Evolutionary conservation across 2,888 invertebrate genomes (phyloP), one percentile per base, ranked within the genome.

Genomic region (Amiota mariae): DNA sequence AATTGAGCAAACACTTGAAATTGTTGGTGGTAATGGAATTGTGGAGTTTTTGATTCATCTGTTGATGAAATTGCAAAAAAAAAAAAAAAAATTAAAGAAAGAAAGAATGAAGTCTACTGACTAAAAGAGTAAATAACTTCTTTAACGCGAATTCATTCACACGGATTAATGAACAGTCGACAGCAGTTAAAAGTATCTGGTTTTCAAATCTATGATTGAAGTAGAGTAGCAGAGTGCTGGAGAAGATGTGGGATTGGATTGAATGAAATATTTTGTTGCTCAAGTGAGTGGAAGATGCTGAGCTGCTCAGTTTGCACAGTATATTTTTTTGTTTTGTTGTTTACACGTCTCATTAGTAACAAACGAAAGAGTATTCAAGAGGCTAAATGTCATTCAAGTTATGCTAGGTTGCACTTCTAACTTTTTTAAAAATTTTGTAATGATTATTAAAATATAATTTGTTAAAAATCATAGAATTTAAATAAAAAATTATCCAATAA

Each of bases 341-440:
- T 86, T 87, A 88, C 86, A 84, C 87, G 85, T 82, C 86, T 88
- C 87, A 87, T 88, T 88, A 88, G 86, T 82, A 80, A 81, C 88
- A 84, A 83, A 76, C 80, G 88, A 88, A 81, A 86, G 87, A 80
- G 76, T 86, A 81, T 77, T 87, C 80, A 85, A 88, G 87, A 85
- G 83, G 77, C 75, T 77, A 72, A 12, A 36, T 36, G 36, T 36
- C 36, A n/a, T 36, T 68, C 57, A 15, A 12, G 56, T 13, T 24
- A 36, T 66, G 49, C 15, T 15, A 54, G 54, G 13, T 36, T 68
- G 54, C 3, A 13, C 10, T 36, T 70, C 18, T 59, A 11, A 20
- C 18, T 20, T 59, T n/a, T 59, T 59, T n/a, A 1, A 59, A 51
- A 6, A 6, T 36, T 36, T 36, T 6, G 6, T 36, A 6, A 36